Conservation (phyloP, 2,113 vertebrate genomes). For the Festucalex cinctus region DNA sequence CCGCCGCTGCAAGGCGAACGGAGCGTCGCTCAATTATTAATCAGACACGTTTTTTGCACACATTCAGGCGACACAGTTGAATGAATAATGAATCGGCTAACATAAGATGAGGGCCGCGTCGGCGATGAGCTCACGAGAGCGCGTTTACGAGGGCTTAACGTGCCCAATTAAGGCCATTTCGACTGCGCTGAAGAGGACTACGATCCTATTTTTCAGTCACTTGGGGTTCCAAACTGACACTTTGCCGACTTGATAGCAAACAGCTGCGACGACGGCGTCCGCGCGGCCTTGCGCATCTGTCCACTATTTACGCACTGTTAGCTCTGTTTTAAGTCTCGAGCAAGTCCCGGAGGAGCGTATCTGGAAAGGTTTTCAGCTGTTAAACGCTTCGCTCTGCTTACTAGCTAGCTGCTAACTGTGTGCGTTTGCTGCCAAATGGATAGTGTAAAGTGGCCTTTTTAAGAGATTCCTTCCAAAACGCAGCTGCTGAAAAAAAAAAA, state of each 20-base stretch:
- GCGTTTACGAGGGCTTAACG: background rate
- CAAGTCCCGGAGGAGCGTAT: constrained; percentile 7
- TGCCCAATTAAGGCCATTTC: constrained; percentile 9
- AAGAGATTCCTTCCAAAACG: background rate
- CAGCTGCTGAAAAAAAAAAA: background rate
- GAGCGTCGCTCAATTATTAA: constrained; percentile 68
- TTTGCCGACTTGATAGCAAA: constrained; percentile 6
- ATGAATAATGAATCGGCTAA: constrained; percentile 59
- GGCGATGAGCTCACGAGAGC: constrained; percentile 48
- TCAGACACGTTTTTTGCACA: constrained; percentile 53
- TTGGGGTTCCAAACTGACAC: constrained; percentile 8
- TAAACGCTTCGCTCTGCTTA: constrained; percentile 2
- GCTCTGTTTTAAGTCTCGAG: constrained; percentile 4
- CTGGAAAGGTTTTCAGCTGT: constrained; percentile 5
- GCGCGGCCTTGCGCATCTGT: constrained; percentile 3
- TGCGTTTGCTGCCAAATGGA: constrained; percentile 3
- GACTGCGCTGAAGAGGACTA: background rate
- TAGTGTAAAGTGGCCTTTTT: background rate
- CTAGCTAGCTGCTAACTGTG: constrained; percentile 4
- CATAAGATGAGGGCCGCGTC: constrained; percentile 44
- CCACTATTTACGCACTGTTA: constrained; percentile 4
- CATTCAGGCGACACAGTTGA: constrained; percentile 26
- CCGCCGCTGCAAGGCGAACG: constrained; percentile 46
- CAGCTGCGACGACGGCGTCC: background rate
- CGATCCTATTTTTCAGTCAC: background rate